These are phyloP conservation scores for Lepidurus couesii DNA, from an alignment of 1,140 invertebrate genomes.

Conservation along the genomic window DNA sequence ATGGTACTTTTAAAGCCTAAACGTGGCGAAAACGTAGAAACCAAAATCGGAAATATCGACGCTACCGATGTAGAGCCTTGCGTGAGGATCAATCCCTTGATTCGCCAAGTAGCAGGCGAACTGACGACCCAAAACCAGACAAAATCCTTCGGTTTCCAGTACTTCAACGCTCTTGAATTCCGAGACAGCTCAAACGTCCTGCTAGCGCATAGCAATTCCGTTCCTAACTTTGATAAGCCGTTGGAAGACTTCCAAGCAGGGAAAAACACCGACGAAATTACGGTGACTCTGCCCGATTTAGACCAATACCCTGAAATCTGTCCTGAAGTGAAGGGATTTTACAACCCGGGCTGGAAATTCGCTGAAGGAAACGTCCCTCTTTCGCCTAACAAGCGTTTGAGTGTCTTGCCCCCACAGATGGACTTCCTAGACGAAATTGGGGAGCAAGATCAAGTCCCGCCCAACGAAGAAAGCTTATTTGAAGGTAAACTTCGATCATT, in stretches of 20 bases:
- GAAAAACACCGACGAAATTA: too few relatives aligned
- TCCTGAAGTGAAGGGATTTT: neutral
- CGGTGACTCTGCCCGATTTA: neutral
- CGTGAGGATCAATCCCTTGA: constrained; percentile 46
- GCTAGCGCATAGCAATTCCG: neutral
- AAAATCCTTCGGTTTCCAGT: neutral
- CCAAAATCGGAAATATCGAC: constrained; percentile 47
- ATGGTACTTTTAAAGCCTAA: constrained; percentile 30
- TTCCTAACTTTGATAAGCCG: neutral
- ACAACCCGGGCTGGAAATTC: constrained; percentile 39
- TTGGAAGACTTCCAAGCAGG: too few relatives aligned
- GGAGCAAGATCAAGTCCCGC: neutral
- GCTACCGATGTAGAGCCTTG: constrained; percentile 45
- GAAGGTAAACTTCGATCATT: neutral
- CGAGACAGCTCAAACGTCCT: neutral
- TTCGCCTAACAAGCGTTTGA: neutral
- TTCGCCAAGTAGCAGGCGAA: constrained; percentile 47
- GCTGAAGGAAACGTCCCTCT: constrained; percentile 37
- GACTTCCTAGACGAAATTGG: neutral
- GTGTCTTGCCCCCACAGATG: neutral
- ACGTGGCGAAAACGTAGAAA: constrained; percentile 44
- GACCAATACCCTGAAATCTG: neutral
- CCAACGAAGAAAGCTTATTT: neutral
- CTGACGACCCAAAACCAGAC: neutral
- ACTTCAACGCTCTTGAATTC: neutral